Evolutionary conservation across 2,888 invertebrate species (phyloP).

Genomic region (Orthosia incerta): DNA sequence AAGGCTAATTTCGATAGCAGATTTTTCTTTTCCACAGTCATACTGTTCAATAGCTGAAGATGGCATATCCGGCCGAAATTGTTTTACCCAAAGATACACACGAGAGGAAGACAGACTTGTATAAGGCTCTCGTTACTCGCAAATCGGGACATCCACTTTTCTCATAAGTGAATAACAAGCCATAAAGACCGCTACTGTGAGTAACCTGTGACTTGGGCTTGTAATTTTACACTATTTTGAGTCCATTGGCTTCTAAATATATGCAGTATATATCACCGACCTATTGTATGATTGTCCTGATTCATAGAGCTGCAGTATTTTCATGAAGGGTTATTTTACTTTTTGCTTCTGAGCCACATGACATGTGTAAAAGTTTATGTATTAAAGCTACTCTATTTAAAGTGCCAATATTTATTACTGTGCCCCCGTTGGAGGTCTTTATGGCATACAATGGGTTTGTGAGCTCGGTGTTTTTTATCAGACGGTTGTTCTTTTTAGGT

Average conservation of each 20-base stretch:
- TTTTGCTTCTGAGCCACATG: constrained; percentile 30
- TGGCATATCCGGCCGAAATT: background rate
- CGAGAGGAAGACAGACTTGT: constrained; percentile 26
- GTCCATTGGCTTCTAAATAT: constrained; percentile 29
- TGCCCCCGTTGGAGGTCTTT: constrained; percentile 61
- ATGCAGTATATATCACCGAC: background rate
- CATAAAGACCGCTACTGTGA: constrained; percentile 35
- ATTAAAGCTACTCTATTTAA: constrained; percentile 44
- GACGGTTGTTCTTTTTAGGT: constrained; percentile 28
- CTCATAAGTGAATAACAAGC: constrained; percentile 53
- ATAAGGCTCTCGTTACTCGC: constrained; percentile 16
- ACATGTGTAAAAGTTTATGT: constrained; percentile 39
- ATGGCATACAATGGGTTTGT: constrained; percentile 20
- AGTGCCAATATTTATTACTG: constrained; percentile 48
- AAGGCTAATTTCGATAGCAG: background rate
- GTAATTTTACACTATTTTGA: constrained; percentile 43
- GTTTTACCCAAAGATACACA: constrained; percentile 5
- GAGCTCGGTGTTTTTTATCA: constrained; percentile 3
- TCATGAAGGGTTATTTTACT: constrained; percentile 33
- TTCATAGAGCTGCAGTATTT: constrained; percentile 41
- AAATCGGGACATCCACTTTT: constrained; percentile 47
- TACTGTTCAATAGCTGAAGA: no score
- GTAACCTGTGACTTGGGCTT: constrained; percentile 27
- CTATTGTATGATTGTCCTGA: constrained; percentile 36
- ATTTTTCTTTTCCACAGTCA: background rate